Conservation (phyloP, 2,113 vertebrate genomes). For the Rissa tridactyla region DNA sequence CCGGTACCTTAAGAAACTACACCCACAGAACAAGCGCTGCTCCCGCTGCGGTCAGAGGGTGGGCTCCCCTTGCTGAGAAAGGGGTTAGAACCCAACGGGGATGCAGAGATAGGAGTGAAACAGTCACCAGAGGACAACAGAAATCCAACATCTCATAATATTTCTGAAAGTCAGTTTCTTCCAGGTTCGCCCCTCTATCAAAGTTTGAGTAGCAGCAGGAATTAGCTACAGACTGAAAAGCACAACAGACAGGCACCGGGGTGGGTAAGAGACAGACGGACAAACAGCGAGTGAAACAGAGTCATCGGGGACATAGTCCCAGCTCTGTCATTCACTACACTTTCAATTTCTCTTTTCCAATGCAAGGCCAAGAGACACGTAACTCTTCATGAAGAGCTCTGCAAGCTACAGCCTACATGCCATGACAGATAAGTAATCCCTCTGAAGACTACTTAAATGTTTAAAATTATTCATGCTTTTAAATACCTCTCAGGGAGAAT, state of each 20-base stretch:
- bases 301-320: not conserved
- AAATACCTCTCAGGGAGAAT: not conserved
- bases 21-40: not conserved
- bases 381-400: not conserved
- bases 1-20: not conserved
- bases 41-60: not conserved
- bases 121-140: not conserved
- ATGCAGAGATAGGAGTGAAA: not conserved
- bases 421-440: slow-evolving; percentile 23
- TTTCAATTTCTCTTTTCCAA: not conserved
- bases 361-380: not conserved
- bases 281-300: not conserved
- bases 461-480: not conserved
- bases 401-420: not conserved
- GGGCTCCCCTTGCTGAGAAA: not conserved
- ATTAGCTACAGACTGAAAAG: not conserved
- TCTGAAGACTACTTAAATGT: slow-evolving; percentile 13
- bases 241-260: not conserved
- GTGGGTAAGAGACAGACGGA: not conserved
- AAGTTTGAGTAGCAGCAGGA: not conserved
- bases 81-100: not conserved
- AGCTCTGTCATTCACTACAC: not conserved
- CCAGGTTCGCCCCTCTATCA: not conserved
- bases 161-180: not conserved
- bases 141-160: not conserved